Evolutionary conservation across 2,797 vertebrate species (phyloP).

Genomic region (Gymnoscopelus braueri): DNA sequence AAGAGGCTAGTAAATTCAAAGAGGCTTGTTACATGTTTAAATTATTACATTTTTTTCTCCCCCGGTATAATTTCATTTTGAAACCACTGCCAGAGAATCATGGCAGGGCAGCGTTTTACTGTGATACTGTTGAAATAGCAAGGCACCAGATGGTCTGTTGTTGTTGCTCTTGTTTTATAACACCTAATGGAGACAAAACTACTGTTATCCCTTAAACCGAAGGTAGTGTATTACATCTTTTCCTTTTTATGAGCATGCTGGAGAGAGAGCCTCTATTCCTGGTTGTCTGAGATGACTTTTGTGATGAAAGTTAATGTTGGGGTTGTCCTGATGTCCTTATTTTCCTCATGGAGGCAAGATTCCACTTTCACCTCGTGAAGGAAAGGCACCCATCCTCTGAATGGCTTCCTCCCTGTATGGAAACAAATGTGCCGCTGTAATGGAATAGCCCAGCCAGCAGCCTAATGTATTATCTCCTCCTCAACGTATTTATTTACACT

Average conservation of each 20-base stretch:
- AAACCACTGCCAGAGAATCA: constrained; percentile 43
- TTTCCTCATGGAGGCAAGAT: constrained; percentile 73
- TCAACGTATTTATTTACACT: constrained; percentile 88
- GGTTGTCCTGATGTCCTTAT: constrained; percentile 77
- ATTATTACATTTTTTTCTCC: constrained; percentile 31
- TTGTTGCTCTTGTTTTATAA: constrained; percentile 71
- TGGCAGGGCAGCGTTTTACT: constrained; percentile 54
- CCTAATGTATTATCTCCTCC: constrained; percentile 87
- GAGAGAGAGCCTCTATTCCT: constrained; percentile 64
- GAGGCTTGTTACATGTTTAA: constrained; percentile 48
- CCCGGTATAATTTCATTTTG: constrained; percentile 45
- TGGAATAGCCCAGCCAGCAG: constrained; percentile 82
- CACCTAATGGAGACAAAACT: constrained; percentile 84
- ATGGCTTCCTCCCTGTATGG: constrained; percentile 76
- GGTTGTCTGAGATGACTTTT: constrained; percentile 77
- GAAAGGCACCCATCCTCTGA: constrained; percentile 67
- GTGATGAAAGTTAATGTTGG: constrained; percentile 86
- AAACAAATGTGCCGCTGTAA: constrained; percentile 85
- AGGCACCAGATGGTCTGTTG: constrained; percentile 66
- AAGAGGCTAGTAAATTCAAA: constrained; percentile 58
- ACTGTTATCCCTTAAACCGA: constrained; percentile 81
- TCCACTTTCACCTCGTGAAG: constrained; percentile 77
- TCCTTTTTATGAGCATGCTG: constrained; percentile 73
- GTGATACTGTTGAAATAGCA: constrained; percentile 57
- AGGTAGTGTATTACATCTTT: constrained; percentile 78